phyloP scores from a whole-genome alignment of 2,888 invertebrate species.

The Pecten maximus region DNA sequence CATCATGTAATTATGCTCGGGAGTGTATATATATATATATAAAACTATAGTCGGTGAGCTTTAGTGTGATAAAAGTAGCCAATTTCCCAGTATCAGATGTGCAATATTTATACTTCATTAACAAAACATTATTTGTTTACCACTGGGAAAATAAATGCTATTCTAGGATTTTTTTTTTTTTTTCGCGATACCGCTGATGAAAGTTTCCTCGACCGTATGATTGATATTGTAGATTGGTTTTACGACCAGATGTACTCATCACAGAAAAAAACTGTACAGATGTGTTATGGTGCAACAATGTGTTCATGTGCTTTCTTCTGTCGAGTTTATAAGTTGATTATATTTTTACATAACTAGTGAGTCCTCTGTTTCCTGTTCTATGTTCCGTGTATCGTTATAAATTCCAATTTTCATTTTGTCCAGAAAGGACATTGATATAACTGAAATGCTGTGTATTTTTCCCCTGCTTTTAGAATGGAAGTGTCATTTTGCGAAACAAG shows the following conservation, averaged over 20 bases:
- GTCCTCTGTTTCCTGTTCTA: not conserved
- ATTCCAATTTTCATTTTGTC: not conserved
- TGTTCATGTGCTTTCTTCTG: not conserved
- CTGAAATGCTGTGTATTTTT: not conserved
- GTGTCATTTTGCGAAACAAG: not conserved
- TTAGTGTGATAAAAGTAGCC: conserved; percentile 3
- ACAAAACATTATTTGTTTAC: conserved; percentile 2
- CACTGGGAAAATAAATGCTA: not conserved
- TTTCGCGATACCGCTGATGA: not conserved
- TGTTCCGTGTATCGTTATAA: not conserved
- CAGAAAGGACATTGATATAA: not conserved
- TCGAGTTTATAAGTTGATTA: not conserved
- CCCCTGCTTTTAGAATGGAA: not conserved
- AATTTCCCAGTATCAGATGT: not conserved
- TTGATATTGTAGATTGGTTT: not conserved
- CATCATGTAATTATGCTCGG: not conserved
- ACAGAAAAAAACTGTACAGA: not conserved
- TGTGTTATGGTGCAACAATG: conserved; percentile 5
- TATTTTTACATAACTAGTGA: not conserved
- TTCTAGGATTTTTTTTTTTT: not conserved
- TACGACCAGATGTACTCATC: not conserved
- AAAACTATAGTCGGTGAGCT: not conserved
- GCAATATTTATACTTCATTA: conserved; percentile 27
- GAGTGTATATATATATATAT: too few relatives aligned
- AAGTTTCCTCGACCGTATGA: not conserved